Conservation (phyloP, 2,888 invertebrate species). For the Cephus runcator region DNA sequence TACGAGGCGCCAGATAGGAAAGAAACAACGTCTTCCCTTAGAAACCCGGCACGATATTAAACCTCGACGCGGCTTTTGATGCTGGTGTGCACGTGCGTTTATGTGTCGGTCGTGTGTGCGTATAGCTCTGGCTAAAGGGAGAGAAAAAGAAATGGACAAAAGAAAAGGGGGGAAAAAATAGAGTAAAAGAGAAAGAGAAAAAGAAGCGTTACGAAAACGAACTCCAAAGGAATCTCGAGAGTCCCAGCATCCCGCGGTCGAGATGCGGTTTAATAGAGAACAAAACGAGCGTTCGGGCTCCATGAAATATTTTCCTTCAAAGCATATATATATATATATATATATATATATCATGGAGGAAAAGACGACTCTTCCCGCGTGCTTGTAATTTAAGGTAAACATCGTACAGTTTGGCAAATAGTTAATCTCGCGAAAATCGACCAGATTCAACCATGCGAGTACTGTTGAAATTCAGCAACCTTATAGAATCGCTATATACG, state of each 20-base stretch:
- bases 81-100: background rate
- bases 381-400: background rate
- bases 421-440: background rate
- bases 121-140: background rate
- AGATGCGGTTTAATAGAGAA: background rate
- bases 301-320: background rate
- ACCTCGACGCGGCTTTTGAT: background rate
- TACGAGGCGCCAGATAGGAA: conserved; percentile 1
- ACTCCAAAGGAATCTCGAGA: background rate
- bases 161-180: background rate
- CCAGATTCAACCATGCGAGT: background rate
- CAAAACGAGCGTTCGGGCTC: background rate
- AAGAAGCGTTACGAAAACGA: background rate
- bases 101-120: background rate
- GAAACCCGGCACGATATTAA: background rate
- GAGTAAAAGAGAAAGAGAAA: conserved; percentile 1
- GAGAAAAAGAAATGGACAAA: background rate
- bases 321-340: too few relatives aligned
- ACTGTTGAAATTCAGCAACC: background rate
- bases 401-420: background rate
- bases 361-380: background rate
- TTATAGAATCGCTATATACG: too few relatives aligned
- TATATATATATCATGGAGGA: background rate
- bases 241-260: background rate
- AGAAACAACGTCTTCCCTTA: background rate